Percentiles rank a stretch among this genome's conserved stretches.
These are phyloP conservation scores for Phortica magna DNA, from an alignment of 2,888 invertebrate species.

Conservation along the genomic window DNA sequence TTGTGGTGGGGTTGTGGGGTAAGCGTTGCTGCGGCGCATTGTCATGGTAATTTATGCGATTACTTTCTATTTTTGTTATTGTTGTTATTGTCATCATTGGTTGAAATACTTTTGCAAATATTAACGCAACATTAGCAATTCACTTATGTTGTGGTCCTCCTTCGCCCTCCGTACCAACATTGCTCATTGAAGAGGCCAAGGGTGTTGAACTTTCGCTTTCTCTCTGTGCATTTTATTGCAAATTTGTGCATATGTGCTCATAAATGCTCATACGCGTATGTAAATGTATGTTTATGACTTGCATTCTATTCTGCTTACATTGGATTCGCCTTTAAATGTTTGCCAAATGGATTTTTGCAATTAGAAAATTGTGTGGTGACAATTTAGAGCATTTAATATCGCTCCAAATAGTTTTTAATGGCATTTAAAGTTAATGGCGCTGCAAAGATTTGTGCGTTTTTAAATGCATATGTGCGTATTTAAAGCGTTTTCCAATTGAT, in stretches of 20 bases:
- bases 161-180: not conserved
- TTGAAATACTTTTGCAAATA: conserved; percentile 56
- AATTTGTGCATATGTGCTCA: conserved; percentile 13
- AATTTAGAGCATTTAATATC: conserved; percentile 7
- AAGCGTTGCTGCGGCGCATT: conserved; percentile 59
- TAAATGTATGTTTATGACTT: conserved; percentile 22
- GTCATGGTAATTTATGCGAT: conserved; percentile 71
- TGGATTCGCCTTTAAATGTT: not conserved
- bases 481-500: not conserved
- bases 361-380: conserved; percentile 49
- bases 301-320: conserved; percentile 9
- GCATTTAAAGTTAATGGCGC: conserved; percentile 58
- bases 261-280: conserved; percentile 23
- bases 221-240: not conserved
- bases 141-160: conserved; percentile 54
- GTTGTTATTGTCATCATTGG: conserved; percentile 13
- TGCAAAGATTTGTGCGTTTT: conserved; percentile 40
- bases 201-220: not conserved
- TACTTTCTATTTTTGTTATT: conserved; percentile 51
- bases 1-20: conserved; percentile 57
- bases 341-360: conserved; percentile 57
- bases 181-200: no score
- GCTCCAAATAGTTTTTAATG: conserved; percentile 40
- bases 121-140: conserved; percentile 60
- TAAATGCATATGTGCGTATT: conserved; percentile 62